Conservation (phyloP, 1,140 invertebrate genomes). For the Choristoneura fumiferana region DNA sequence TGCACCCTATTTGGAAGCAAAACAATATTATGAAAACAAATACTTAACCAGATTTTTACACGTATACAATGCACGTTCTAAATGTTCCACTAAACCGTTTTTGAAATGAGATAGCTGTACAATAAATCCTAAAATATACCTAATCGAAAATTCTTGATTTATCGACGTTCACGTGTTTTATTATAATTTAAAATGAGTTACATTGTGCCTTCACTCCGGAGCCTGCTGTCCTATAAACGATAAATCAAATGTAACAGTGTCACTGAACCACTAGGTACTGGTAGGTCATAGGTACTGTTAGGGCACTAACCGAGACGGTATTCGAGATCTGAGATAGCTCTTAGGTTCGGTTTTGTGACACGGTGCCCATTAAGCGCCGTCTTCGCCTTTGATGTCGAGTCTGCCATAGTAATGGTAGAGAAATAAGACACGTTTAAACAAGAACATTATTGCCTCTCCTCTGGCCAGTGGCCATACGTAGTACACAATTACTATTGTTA, state of each 20-base stretch:
- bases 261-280: slow-evolving; percentile 26
- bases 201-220: slow-evolving; percentile 14
- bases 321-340: slow-evolving; percentile 38
- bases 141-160: slow-evolving; percentile 17
- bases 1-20: background rate
- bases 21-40: background rate
- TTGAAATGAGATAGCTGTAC: background rate
- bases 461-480: too few species aligned
- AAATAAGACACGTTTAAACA: background rate
- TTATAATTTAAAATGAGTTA: slow-evolving; percentile 17
- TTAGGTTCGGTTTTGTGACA: slow-evolving; percentile 24
- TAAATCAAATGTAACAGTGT: slow-evolving; percentile 15
- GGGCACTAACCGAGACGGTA: slow-evolving; percentile 43
- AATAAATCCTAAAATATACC: slow-evolving; percentile 11
- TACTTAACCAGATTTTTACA: too few species aligned
- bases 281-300: slow-evolving; percentile 32
- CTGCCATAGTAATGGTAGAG: background rate
- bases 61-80: background rate
- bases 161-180: background rate
- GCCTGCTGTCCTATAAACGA: background rate
- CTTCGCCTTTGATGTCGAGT: slow-evolving; percentile 13
- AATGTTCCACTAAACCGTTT: background rate
- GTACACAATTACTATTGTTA: too few species aligned
- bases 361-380: slow-evolving; percentile 17
- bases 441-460: too few species aligned